Conservation (phyloP, 2,113 vertebrate species). For the Malurus elegans region DNA sequence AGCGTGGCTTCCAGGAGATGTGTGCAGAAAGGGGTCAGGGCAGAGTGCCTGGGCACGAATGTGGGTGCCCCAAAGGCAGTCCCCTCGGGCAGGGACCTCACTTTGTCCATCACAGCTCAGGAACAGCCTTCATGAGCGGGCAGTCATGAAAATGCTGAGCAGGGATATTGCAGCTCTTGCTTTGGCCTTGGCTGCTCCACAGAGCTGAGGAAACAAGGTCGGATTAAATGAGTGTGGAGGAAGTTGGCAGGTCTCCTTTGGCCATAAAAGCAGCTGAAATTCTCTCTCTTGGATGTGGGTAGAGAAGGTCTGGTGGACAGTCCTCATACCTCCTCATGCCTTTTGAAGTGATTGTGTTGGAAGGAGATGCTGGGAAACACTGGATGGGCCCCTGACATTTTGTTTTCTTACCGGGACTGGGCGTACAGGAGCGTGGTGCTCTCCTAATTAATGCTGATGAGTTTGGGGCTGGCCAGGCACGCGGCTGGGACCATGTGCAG, state of each 20-base stretch:
- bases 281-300: slow-evolving; percentile 32
- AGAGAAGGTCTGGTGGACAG: slow-evolving; percentile 29
- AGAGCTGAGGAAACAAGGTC: slow-evolving; percentile 38
- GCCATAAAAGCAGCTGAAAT: slow-evolving; percentile 42
- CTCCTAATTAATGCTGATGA: neutral
- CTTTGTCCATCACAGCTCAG: neutral
- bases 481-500: neutral
- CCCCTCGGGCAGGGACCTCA: neutral
- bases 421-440: neutral
- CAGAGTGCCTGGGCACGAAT: neutral
- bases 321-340: neutral
- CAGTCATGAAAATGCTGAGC: neutral
- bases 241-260: slow-evolving; percentile 48
- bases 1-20: neutral
- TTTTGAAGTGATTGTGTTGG: neutral
- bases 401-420: neutral
- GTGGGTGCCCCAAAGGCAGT: neutral
- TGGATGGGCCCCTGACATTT: neutral
- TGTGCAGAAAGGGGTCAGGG: neutral
- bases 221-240: slow-evolving; percentile 37
- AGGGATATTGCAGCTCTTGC: neutral
- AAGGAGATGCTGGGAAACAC: neutral
- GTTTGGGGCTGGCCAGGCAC: neutral
- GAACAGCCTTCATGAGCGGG: neutral
- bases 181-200: neutral